These are phyloP conservation scores for Brachionus koreanus DNA, from an alignment of 1,140 invertebrate genomes.

Conservation along the genomic window DNA sequence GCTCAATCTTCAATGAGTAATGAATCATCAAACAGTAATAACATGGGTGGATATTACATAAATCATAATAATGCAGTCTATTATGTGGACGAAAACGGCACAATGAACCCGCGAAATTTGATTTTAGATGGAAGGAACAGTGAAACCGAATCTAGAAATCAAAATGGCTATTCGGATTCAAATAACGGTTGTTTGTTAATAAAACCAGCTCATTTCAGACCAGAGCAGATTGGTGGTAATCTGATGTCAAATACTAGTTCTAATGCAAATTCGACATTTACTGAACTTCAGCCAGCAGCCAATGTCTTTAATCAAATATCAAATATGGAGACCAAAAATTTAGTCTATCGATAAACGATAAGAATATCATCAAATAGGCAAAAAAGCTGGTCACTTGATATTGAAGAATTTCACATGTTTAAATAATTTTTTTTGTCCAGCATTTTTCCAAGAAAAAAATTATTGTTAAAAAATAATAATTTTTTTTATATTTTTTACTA, in stretches of 20 bases:
- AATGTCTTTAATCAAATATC: conserved; percentile 24
- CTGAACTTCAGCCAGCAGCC: background rate
- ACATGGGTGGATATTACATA: conserved; percentile 24
- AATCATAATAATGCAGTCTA: conserved; percentile 42
- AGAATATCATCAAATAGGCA: background rate
- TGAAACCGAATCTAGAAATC: background rate
- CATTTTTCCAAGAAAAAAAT: background rate
- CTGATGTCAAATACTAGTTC: background rate
- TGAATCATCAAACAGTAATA: conserved; percentile 38
- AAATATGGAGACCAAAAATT: conserved; percentile 4
- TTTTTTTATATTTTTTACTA: background rate
- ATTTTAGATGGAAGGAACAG: background rate
- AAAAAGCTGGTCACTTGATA: background rate
- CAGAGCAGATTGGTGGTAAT: background rate
- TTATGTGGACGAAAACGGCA: conserved; percentile 19
- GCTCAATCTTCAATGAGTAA: conserved; percentile 20
- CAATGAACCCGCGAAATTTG: conserved; percentile 3
- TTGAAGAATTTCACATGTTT: background rate
- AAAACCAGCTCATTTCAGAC: background rate
- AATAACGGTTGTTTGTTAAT: background rate
- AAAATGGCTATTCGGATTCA: background rate
- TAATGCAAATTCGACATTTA: conserved; percentile 3
- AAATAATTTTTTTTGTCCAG: background rate
- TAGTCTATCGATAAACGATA: conserved; percentile 5
- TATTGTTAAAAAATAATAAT: background rate